phyloP scores from a whole-genome alignment of 2,797 vertebrate genomes.

The Echiichthys vipera region DNA sequence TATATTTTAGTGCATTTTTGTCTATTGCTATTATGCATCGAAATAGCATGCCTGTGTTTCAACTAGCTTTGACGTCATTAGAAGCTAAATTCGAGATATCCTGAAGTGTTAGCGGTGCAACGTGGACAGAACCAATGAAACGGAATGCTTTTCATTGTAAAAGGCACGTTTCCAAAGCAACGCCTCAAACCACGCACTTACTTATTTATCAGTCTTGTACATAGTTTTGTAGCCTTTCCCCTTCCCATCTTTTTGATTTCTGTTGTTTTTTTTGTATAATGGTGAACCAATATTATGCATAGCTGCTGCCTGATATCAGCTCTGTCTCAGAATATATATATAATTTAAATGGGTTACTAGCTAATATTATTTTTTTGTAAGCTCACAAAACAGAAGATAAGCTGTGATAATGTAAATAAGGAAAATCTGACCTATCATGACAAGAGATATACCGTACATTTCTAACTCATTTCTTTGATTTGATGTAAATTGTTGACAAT shows the following conservation, averaged over 20 bases:
- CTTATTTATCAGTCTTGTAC: conserved; percentile 88
- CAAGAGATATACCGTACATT: conserved; percentile 6
- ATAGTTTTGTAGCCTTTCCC: conserved; percentile 84
- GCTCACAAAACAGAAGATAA: conserved; percentile 49
- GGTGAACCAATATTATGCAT: conserved; percentile 75
- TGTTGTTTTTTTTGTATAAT: conserved; percentile 73
- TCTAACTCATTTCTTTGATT: conserved; percentile 29
- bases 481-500: conserved; percentile 27
- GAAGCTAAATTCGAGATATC: conserved; percentile 78
- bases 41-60: conserved; percentile 88
- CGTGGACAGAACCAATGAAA: conserved; percentile 78
- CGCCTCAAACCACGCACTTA: conserved; percentile 86
- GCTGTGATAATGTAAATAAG: conserved; percentile 61
- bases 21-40: conserved; percentile 84
- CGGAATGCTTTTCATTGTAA: conserved; percentile 71
- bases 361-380: conserved; percentile 27
- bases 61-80: conserved; percentile 83
- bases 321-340: conserved; percentile 64
- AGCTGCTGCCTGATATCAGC: conserved; percentile 72
- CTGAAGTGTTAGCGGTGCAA: conserved; percentile 77
- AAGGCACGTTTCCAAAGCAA: conserved; percentile 83
- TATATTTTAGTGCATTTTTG: conserved; percentile 85
- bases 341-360: conserved; percentile 2
- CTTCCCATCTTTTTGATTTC: conserved; percentile 59
- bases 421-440: conserved; percentile 36